Percentiles rank a stretch among this genome's conserved stretches.
Evolutionary conservation across 35 echinoderm and acorn worm species (phyloP).

Genomic region (Amphiura filiformis): DNA sequence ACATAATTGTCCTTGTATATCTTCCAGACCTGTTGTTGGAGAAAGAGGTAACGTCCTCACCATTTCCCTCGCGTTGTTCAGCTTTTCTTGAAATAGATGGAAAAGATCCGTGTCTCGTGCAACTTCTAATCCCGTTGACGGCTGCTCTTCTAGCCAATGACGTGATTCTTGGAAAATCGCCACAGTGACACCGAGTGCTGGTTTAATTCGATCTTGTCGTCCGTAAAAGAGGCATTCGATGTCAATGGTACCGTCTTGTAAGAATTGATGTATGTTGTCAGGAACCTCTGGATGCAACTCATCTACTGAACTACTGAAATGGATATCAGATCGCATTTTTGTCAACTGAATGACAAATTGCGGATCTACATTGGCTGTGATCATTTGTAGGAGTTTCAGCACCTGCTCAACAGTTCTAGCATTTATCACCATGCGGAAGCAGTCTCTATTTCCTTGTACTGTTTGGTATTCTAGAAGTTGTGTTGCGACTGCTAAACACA

Average conservation of each 20-base stretch:
- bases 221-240: background rate
- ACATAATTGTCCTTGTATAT: background rate
- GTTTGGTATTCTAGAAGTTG: background rate
- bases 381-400: background rate
- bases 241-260: background rate
- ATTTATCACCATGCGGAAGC: constrained; percentile 14
- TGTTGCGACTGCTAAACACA: background rate
- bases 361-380: background rate
- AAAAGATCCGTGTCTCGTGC: background rate
- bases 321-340: constrained; percentile 3
- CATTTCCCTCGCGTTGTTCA: constrained; percentile 5
- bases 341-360: background rate
- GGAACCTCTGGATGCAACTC: background rate
- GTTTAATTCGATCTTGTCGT: background rate
- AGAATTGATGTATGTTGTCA: background rate
- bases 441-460: too few species aligned
- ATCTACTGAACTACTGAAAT: background rate
- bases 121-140: background rate
- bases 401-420: background rate
- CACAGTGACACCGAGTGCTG: background rate
- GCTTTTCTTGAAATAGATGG: background rate
- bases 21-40: background rate
- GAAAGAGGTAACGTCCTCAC: constrained; percentile 12
- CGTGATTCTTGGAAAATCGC: constrained; percentile 1
- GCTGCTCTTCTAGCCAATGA: background rate